Percentiles rank a stretch among this genome's conserved stretches.
Conservation (phyloP, 2,113 vertebrate species). For the Cololabis saira region DNA sequence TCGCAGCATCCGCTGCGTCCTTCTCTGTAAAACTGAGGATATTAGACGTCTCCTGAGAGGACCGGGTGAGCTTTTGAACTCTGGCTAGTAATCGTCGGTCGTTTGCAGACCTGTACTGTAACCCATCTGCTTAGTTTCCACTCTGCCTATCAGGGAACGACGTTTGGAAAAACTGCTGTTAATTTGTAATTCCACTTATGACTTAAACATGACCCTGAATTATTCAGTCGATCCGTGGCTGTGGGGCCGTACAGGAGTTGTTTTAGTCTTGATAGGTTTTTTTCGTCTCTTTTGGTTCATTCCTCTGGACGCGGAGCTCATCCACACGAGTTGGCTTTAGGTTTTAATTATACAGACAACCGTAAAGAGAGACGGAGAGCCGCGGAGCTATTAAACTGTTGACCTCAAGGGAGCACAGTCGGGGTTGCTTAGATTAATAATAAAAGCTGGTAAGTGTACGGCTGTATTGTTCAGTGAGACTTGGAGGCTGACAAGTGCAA, state of each 20-base stretch:
- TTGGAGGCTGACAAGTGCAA: slow-evolving; percentile 21
- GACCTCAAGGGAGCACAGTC: slow-evolving; percentile 44
- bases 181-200: slow-evolving; percentile 66
- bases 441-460: slow-evolving; percentile 52
- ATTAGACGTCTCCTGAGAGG: too few species aligned
- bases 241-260: slow-evolving; percentile 30
- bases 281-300: slow-evolving; percentile 15
- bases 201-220: slow-evolving; percentile 76
- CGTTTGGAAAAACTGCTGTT: slow-evolving; percentile 36
- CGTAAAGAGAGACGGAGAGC: slow-evolving; percentile 23
- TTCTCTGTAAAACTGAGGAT: too few species aligned
- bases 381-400: slow-evolving; percentile 47
- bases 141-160: slow-evolving; percentile 44
- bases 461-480: slow-evolving; percentile 24
- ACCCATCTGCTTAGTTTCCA: slow-evolving; percentile 23
- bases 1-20: too few species aligned
- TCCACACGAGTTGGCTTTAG: slow-evolving; percentile 26
- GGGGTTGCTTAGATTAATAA: slow-evolving; percentile 67
- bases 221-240: slow-evolving; percentile 66
- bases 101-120: slow-evolving; percentile 1
- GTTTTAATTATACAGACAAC: slow-evolving; percentile 45
- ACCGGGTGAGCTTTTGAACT: slow-evolving; percentile 7
- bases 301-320: slow-evolving; percentile 23
- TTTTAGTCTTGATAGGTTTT: slow-evolving; percentile 57
- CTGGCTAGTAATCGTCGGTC: slow-evolving; percentile 16